Base-by-base conservation (phyloP, 2,113 vertebrate genomes). In the Canis aureus region DNA sequence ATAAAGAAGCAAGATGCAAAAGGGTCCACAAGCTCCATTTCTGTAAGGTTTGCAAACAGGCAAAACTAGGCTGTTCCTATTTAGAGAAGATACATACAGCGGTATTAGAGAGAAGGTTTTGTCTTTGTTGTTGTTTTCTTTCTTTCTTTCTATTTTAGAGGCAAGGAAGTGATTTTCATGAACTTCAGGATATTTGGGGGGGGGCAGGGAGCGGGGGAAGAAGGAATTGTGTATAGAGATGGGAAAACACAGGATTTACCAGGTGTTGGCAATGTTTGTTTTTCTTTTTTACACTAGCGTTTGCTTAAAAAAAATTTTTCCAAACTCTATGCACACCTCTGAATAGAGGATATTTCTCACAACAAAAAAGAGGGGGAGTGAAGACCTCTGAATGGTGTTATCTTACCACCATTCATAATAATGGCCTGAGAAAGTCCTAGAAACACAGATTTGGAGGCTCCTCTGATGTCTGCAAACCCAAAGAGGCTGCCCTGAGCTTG, bases 131-230 rank as follows among this genome's bases (percentile, higher is more conserved):
- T 43, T 43, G 43, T 43, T 43, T 43, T 43, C 43, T 43, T 43
- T 43, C 43, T n/a, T 69, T 55, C n/a, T 35, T 55, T 55, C 19
- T 38, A 49, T 88, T 66, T 79, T 35, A 59, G 51, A 83, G 57
- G 32, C 51, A 60, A 97, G 38, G n/a, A 93, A 86, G 79, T 74
- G 3, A 62, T 49, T 94, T 94, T 84, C 16, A 81, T 66, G 15
- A 97, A 90, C 80, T 66, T 90, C 78, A 59, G 59, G 6, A 19
- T 29, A 76, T 11, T 11, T 51, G 3, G 43, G 38, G 43, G 43
- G 67, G 43, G 43, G 1, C 6, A 16, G 13, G 13, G 13, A 51
- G 74, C 51, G 13, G 74, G 43, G 15, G 15, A 8, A 29, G 22
- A 73, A 49, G 64, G 3, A 22, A 66, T 11, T 78, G 5, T 67